Conservation (phyloP, 1,140 invertebrate species). For the Achatina immaculata region DNA sequence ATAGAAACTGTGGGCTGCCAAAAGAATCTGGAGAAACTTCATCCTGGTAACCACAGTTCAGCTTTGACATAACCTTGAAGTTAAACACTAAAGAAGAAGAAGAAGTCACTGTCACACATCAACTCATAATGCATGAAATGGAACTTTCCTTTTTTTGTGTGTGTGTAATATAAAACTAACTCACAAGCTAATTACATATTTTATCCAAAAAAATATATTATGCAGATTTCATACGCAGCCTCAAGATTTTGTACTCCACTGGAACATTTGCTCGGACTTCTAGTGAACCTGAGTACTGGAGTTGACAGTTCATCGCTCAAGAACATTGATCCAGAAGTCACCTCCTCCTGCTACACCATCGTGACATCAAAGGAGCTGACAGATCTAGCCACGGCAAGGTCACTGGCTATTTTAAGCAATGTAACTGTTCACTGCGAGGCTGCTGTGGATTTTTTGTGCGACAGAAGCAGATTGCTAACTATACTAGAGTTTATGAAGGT, state of each 20-base stretch:
- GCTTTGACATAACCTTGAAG: no score
- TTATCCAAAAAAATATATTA: no score
- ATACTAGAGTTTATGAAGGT: conserved; percentile 52
- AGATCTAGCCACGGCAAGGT: conserved; percentile 33
- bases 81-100: no score
- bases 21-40: not conserved
- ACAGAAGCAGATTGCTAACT: conserved; percentile 41
- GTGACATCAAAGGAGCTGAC: conserved; percentile 4
- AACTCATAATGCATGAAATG: no score
- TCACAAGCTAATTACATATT: no score
- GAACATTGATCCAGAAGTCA: conserved; percentile 36
- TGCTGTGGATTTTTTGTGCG: conserved; percentile 51
- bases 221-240: conserved; percentile 14
- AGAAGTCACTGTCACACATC: no score
- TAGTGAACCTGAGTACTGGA: conserved; percentile 50
- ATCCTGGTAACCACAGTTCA: not conserved
- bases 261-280: conserved; percentile 44
- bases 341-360: not conserved
- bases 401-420: conserved; percentile 51
- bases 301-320: conserved; percentile 44
- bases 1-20: no score
- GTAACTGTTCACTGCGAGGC: conserved; percentile 51
- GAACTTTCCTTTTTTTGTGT: no score
- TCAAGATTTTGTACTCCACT: conserved; percentile 19
- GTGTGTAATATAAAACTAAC: no score